phyloP scores from a whole-genome alignment of 2,113 vertebrate species.

The Marmota monax region DNA sequence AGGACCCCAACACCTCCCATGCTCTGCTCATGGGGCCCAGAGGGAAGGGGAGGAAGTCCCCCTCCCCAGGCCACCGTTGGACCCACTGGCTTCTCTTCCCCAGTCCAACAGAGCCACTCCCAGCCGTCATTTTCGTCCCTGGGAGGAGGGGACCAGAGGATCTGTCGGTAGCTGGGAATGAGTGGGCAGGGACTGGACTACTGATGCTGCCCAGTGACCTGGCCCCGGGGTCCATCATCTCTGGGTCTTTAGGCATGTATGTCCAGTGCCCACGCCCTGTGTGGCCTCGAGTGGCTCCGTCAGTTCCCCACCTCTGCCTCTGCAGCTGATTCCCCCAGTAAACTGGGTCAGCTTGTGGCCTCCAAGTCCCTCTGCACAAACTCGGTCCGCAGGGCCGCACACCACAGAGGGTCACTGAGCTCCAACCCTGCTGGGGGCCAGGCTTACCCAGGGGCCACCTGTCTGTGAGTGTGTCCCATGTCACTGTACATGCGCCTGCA shows the following conservation, averaged over 20 bases:
- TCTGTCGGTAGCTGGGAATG: background rate
- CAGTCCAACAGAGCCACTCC: background rate
- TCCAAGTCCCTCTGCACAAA: background rate
- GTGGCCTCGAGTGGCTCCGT: background rate
- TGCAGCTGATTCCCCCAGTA: background rate
- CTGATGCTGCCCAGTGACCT: background rate
- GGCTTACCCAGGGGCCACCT: background rate
- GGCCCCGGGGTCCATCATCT: fast-evolving
- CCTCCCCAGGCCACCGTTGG: too few species aligned
- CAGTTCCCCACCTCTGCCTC: background rate
- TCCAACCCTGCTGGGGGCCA: background rate
- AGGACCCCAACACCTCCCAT: background rate
- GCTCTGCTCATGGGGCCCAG: background rate
- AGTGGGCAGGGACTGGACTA: background rate
- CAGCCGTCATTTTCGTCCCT: too few species aligned
- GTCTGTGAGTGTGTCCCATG: background rate
- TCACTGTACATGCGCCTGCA: fast-evolving
- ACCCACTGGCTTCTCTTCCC: background rate
- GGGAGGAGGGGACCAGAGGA: background rate
- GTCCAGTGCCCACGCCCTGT: fast-evolving
- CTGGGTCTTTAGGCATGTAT: background rate
- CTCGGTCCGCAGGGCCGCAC: background rate
- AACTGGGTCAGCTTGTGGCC: background rate
- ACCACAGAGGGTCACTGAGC: background rate
- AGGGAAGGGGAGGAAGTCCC: background rate